Base-by-base conservation (phyloP, 2,113 vertebrate genomes). In the Symphodus melops region DNA sequence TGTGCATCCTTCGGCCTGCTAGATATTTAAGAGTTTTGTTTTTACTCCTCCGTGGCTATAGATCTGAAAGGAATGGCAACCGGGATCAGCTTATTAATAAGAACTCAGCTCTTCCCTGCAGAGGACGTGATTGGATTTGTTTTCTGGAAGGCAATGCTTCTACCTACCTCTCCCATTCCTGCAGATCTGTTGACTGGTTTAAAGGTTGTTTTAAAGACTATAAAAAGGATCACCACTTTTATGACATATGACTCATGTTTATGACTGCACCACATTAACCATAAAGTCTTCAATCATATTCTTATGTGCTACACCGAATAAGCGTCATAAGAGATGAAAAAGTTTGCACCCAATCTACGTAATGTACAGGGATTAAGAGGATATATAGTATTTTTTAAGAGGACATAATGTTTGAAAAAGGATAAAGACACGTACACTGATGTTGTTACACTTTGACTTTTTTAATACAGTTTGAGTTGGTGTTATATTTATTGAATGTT, bases 401-500 rank as follows among this genome's bases (percentile, higher is more conserved):
- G 68, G 82, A 81, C 17, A 57, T 72, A 37, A 77, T 82, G 73
- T 87, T 68, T 73, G 76, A 64, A 85, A 78, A 54, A 69, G 76
- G 33, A 83, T 68, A 65, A 57, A 77, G 67, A 58, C 77, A 72
- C 60, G n/a, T n/a, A 81, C 39, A 78, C 59, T 55, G 41, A 41
- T 20, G 52, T 78, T 77, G 44, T 57, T 68, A 72, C 23, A 59
- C 48, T 83, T 67, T 41, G 51, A 75, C 77, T 85, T 81, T 87
- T 89, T 91, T 89, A 68, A 88, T 79, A 74, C 84, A 73, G 72
- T 85, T 86, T 89, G 48, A 69, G 68, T 88, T 86, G 76, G 72
- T 86, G 79, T 85, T 85, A 19, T 91, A 84, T 88, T 89, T 76
- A 77, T 83, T 19, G 71, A 83, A 84, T 83, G 72, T 77, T 79